Percentiles rank a stretch among this genome's conserved stretches.
Conservation (phyloP, 2,113 vertebrate genomes). For the Upupa epops region DNA sequence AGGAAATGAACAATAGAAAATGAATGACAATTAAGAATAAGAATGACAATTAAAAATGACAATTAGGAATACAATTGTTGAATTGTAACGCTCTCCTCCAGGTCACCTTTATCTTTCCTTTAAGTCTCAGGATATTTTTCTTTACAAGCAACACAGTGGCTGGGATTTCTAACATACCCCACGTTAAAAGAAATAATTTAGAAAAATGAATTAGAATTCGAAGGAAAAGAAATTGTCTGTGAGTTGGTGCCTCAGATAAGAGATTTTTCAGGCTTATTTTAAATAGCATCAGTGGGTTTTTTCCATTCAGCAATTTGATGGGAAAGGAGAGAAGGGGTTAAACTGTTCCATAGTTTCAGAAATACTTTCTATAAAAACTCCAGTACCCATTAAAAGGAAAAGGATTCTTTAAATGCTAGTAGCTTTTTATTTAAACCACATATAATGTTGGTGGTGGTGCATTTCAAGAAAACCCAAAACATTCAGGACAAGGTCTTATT, state of each 20-base stretch:
- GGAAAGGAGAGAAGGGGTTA: not conserved
- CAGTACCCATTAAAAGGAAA: not conserved
- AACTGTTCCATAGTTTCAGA: not conserved
- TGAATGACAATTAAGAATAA: not conserved
- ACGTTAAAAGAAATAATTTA: not conserved
- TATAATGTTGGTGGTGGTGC: not conserved
- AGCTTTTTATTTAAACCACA: not conserved
- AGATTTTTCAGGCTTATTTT: conserved; percentile 21
- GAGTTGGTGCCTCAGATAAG: not conserved
- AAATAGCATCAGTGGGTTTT: not conserved
- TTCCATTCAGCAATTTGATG: not conserved
- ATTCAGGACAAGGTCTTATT: not conserved
- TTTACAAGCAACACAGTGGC: not conserved
- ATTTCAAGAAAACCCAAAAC: not conserved
- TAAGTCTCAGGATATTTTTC: conserved; percentile 7
- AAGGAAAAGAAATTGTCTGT: not conserved
- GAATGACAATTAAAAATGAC: conserved; percentile 6
- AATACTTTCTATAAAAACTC: not conserved
- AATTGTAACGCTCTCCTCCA: conserved; percentile 9
- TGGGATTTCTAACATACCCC: not conserved
- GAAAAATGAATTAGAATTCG: not conserved
- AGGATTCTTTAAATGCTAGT: not conserved
- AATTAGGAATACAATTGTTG: not conserved
- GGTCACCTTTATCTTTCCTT: conserved; percentile 2
- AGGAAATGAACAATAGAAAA: not conserved